These are phyloP conservation scores for Euzophera pinguis DNA, from an alignment of 2,888 invertebrate genomes.

Conservation along the genomic window DNA sequence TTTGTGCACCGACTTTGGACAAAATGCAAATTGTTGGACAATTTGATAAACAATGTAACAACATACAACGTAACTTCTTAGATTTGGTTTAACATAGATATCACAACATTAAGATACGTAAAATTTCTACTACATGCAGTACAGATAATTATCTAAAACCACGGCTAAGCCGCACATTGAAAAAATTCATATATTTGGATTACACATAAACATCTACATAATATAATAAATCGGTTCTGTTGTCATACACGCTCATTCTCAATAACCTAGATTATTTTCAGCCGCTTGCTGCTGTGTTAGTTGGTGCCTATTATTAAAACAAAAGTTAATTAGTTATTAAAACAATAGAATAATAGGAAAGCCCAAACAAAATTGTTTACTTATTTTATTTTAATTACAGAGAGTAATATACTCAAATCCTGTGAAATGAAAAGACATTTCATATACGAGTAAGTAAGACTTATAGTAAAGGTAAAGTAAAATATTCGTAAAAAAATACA, in stretches of 20 bases:
- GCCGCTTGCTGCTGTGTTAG: background rate
- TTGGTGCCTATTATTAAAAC: no score
- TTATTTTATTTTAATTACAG: background rate
- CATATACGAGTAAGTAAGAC: constrained; percentile 2
- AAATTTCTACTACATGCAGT: constrained; percentile 30
- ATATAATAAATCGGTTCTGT: constrained; percentile 14
- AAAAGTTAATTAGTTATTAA: no score
- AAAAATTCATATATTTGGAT: constrained; percentile 14
- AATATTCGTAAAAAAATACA: constrained; percentile 53
- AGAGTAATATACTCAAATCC: constrained; percentile 11
- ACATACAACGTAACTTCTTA: constrained; percentile 25
- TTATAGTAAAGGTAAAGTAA: constrained; percentile 29
- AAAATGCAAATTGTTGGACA: constrained; percentile 56
- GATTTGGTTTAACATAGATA: constrained; percentile 31
- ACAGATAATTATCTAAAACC: constrained; percentile 21
- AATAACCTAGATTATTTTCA: constrained; percentile 24
- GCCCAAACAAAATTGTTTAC: constrained; percentile 2
- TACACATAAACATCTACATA: background rate
- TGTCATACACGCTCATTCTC: constrained; percentile 10
- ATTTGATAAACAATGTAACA: constrained; percentile 40
- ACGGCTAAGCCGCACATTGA: constrained; percentile 28
- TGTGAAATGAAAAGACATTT: constrained; percentile 18
- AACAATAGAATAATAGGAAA: constrained; percentile 8
- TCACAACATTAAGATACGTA: constrained; percentile 45
- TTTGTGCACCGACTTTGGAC: constrained; percentile 41